A percentile compares a stretch with the other conserved stretches of the same genome.
These are phyloP conservation scores for Galerucella pusilla DNA, from an alignment of 2,888 invertebrate species.

Conservation along the genomic window DNA sequence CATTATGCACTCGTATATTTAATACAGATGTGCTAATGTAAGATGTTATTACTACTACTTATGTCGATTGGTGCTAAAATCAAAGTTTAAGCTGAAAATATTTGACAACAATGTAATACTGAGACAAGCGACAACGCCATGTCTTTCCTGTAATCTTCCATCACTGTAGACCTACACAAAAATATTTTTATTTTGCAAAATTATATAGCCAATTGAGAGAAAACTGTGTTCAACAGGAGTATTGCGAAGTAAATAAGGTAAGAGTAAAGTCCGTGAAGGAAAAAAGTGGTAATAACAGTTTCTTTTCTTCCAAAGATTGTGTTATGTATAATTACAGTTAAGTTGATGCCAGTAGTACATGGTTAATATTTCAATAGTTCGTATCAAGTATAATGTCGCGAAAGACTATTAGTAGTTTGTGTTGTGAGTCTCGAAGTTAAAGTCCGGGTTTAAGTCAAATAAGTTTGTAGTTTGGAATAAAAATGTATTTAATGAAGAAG, in stretches of 20 bases:
- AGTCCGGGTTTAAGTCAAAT: slow-evolving; percentile 54
- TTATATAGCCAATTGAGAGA: slow-evolving; percentile 29
- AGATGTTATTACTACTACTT: background rate
- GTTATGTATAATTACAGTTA: slow-evolving; percentile 59
- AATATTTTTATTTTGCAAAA: slow-evolving; percentile 23
- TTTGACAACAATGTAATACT: slow-evolving; percentile 2
- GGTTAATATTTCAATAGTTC: slow-evolving; percentile 53
- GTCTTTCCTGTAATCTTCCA: slow-evolving; percentile 25
- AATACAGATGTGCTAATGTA: no score
- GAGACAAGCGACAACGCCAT: slow-evolving; percentile 29
- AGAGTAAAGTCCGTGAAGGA: slow-evolving; percentile 59
- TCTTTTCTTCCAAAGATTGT: slow-evolving; percentile 61
- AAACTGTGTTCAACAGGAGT: slow-evolving; percentile 36
- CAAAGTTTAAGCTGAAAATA: background rate
- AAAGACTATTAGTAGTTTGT: slow-evolving; percentile 65
- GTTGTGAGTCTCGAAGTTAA: slow-evolving; percentile 61
- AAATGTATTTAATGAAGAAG: slow-evolving; percentile 60
- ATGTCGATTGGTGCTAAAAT: background rate
- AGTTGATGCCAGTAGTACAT: slow-evolving; percentile 53
- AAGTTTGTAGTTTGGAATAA: slow-evolving; percentile 52
- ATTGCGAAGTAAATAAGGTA: slow-evolving; percentile 40
- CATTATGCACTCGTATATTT: no score
- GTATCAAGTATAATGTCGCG: slow-evolving; percentile 59
- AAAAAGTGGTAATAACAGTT: slow-evolving; percentile 61
- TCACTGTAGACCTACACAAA: background rate